These are phyloP conservation scores for Druceiella hillmani DNA, from an alignment of 2,888 invertebrate genomes.

Conservation along the genomic window DNA sequence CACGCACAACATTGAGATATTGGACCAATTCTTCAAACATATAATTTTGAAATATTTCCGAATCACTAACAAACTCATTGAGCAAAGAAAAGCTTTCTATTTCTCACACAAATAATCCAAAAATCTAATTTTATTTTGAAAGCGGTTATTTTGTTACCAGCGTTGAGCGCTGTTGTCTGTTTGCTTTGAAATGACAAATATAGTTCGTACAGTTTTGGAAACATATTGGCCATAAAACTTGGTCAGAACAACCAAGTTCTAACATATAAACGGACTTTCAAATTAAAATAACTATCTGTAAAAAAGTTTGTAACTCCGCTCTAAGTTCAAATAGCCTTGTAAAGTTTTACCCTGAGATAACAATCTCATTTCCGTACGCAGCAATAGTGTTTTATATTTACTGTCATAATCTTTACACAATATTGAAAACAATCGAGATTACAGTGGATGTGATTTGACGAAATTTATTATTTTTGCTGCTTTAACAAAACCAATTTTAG, in stretches of 20 bases:
- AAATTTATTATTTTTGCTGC: slow-evolving; percentile 25
- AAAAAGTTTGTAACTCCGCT: slow-evolving; percentile 24
- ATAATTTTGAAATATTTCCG: slow-evolving; percentile 22
- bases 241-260: slow-evolving; percentile 22
- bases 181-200: slow-evolving; percentile 25
- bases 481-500: slow-evolving; percentile 11
- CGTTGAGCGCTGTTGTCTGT: slow-evolving; percentile 27
- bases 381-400: slow-evolving; percentile 20
- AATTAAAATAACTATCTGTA: slow-evolving; percentile 22
- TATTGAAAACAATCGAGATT: slow-evolving; percentile 18
- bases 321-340: slow-evolving; percentile 24
- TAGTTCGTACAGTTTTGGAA: slow-evolving; percentile 24
- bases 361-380: slow-evolving; percentile 27
- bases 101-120: slow-evolving; percentile 25
- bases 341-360: slow-evolving; percentile 25
- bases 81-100: slow-evolving; percentile 26
- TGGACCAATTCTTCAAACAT: slow-evolving; percentile 27
- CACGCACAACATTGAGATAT: slow-evolving; percentile 25
- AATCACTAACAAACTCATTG: slow-evolving; percentile 27
- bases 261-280: slow-evolving; percentile 21
- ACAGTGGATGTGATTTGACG: slow-evolving; percentile 22
- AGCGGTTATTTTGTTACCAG: slow-evolving; percentile 26
- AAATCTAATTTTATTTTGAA: slow-evolving; percentile 26
- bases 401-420: slow-evolving; percentile 22
- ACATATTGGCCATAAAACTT: slow-evolving; percentile 22